These are phyloP conservation scores for Myrmophylax atrothorax DNA, from an alignment of 2,113 vertebrate species.

Conservation along the genomic window DNA sequence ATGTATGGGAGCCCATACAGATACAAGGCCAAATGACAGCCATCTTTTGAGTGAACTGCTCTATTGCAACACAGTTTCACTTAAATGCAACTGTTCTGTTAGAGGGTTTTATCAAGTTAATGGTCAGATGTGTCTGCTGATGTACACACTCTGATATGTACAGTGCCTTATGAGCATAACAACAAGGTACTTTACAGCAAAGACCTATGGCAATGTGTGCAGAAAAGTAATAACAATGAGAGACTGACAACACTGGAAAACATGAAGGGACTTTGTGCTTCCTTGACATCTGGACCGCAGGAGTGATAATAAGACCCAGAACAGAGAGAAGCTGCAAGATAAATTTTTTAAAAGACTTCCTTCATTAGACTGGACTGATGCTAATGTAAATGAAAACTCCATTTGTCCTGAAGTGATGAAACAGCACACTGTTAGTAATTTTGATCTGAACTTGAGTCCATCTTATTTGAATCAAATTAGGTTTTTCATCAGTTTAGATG, in stretches of 20 bases:
- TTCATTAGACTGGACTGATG: background rate
- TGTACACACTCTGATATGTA: background rate
- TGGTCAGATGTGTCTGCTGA: background rate
- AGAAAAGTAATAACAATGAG: background rate
- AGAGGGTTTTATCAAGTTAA: background rate
- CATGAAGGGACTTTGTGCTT: background rate
- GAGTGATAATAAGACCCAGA: background rate
- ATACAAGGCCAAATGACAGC: constrained; percentile 10
- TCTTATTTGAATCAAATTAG: background rate
- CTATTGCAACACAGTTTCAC: background rate
- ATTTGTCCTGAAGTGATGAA: background rate
- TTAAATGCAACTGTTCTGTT: background rate
- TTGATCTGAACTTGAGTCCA: background rate
- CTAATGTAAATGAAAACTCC: background rate
- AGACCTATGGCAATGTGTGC: background rate
- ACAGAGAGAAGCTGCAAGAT: background rate
- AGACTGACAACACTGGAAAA: background rate
- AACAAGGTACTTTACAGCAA: background rate
- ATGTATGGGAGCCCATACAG: background rate
- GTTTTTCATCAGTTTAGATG: background rate
- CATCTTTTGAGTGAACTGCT: background rate
- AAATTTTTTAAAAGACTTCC: background rate
- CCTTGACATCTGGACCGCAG: background rate
- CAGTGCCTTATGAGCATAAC: background rate
- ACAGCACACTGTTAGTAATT: background rate